Conservation (phyloP, 2,113 vertebrate genomes). For the Paramisgurnus dabryanus region DNA sequence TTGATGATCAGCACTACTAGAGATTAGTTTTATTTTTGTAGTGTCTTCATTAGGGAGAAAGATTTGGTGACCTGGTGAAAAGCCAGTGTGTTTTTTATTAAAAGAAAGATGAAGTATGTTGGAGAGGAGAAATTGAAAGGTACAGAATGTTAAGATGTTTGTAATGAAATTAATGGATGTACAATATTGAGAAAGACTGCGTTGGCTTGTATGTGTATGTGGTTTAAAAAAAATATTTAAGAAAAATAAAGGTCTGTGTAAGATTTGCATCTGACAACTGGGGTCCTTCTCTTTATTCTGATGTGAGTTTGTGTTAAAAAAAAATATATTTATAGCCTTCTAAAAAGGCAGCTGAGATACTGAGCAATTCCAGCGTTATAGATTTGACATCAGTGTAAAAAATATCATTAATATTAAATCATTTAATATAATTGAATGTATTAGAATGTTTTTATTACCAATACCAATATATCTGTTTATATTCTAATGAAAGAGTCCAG, state of each 20-base stretch:
- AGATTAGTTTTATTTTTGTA: conserved; percentile 27
- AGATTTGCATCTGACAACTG: conserved; percentile 68
- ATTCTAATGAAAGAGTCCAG: too few relatives aligned
- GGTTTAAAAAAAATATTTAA: conserved; percentile 61
- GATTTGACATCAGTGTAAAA: too few relatives aligned
- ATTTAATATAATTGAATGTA: too few relatives aligned
- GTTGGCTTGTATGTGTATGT: conserved; percentile 63
- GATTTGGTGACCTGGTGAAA: conserved; percentile 47
- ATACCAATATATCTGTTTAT: too few relatives aligned
- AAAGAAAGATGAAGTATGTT: conserved; percentile 57
- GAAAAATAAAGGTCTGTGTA: conserved; percentile 78
- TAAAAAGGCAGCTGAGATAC: background rate
- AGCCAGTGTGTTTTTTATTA: conserved; percentile 39
- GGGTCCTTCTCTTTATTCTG: conserved; percentile 26
- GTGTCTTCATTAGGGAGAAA: conserved; percentile 50
- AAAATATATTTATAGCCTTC: background rate
- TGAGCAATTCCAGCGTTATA: too few relatives aligned
- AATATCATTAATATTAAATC: too few relatives aligned
- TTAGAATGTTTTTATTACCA: too few relatives aligned
- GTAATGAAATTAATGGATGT: conserved; percentile 28
- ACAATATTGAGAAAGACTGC: conserved; percentile 46
- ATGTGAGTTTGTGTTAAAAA: background rate
- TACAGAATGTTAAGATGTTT: conserved; percentile 53
- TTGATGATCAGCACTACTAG: conserved; percentile 23
- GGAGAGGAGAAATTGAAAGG: conserved; percentile 52